Base-by-base conservation (phyloP, 1,140 invertebrate species). In the Maniola jurtina region DNA sequence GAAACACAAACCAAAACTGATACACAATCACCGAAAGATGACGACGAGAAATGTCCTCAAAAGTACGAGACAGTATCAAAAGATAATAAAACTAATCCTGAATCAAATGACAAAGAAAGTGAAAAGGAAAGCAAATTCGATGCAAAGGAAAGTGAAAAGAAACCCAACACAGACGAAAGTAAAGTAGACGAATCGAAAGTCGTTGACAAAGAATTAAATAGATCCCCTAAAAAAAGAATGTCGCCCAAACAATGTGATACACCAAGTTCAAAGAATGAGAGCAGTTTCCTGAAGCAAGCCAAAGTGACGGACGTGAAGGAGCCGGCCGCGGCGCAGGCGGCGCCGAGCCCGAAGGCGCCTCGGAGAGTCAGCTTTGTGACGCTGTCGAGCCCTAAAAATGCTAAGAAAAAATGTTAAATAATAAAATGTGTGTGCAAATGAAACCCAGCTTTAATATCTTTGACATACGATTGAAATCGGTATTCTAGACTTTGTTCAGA, bases 341-440 rank as follows among this genome's bases (percentile, higher is more conserved):
- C 60, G 6, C 70, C 73, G 0, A 84, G 79, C 60, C 85, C 86
- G 5, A 94, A 93, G 86, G 93, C 93, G 0, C 94, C 93, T 0
- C 81, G 95, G 38, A 85, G 95, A 71, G 94, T 96, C 2, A 91
- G 93, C 64, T 93, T 96, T 67, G 95, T 95, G 38, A 96, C 95
- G 34, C 83, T 96, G 38, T 95, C 94, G 2, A 95, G 95, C 79
- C 95, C 95, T 40, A 96, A 95, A 80, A 93, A 92, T 71, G 95
- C 93, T 82, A 94, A 94, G 76, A 86, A 85, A 55, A 69, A 70
- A 47, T 70, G 52, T 47, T 16, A 34, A 48, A 13, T 42, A 42
- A n/a, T n/a, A n/a, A n/a, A 42, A 42, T 42, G 13, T 10, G 13
- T 42, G 13, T 13, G 9, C 40, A 25, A 25, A 25, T 25, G 25